Evolutionary conservation across 1,140 invertebrate species (phyloP), one percentile per base, ranked within the genome.

Genomic region (Tribolium castaneum): DNA sequence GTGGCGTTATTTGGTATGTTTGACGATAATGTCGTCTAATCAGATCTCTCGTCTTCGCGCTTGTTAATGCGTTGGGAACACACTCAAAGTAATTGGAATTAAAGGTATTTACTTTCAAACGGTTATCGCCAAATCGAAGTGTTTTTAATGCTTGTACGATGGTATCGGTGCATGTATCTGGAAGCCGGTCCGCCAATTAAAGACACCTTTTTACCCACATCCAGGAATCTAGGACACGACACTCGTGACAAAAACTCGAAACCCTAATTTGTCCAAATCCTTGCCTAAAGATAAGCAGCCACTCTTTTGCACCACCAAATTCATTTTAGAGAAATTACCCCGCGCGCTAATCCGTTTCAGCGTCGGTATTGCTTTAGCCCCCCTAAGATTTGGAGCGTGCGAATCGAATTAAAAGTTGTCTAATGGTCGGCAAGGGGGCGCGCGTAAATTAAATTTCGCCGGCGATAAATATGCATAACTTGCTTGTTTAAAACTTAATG

Each of bases 1-100:
- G 59, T 66, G 59, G 59, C 59, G 59, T 66, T 66, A 66, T 66
- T 66, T 66, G 59, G 59, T 66, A 66, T 66, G 59, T 66, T 66
- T 66, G 59, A 66, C 59, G 59, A 66, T 66, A 66, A 66, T 66
- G 59, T 66, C 59, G 59, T 35, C 30, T 66, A 66, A 66, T 66
- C 59, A 66, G 59, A 66, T 66, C 59, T 66, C 59, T 66, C 59
- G 59, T 66, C 59, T 66, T 66, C 30, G 59, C 59, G 59, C 59
- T 66, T 66, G 59, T 66, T 66, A 66, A 66, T 66, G 59, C 59
- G 25, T 66, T 66, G 59, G 56, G 59, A 66, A 66, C 59, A 66
- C 34, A 25, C 59, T 66, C 19, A 66, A 66, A 66, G 59, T 66
- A 66, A 66, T 66, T 66, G 59, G 56, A 62, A 30, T 30, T 62